Evolutionary conservation across 2,888 invertebrate species (phyloP), one percentile per base, ranked within the genome.

Genomic region (Nemurella pictetii): DNA sequence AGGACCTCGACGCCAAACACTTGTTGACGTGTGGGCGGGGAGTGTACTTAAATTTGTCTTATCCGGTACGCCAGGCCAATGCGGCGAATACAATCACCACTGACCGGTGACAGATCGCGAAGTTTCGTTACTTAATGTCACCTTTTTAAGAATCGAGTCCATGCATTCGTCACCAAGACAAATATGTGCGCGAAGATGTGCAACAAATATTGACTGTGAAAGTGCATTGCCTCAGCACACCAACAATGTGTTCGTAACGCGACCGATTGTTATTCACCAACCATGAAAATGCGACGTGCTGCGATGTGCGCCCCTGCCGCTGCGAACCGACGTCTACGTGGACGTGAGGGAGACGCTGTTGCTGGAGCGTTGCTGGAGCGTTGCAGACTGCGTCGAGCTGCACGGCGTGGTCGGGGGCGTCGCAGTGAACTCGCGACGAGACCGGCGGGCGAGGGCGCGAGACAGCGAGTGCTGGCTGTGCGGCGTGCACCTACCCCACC

Each of bases 401-500:
- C 77, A 55, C 55, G 55, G 55, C 9, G 15, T 20, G 32, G 55
- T 55, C 74, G 12, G 75, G 74, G 28, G n/a, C 77, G 83, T 27
- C 30, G 74, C 82, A 72, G 82, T 74, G 73, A 5, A 35, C 15
- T 20, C 26, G 35, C 30, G 29, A 28, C 25, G 25, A 1, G 75
- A 77, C 74, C 20, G 74, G 72, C 72, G 29, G 28, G 30, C 28
- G n/a, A 72, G 30, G 26, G 75, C 9, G 75, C 72, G 55, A n/a
- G n/a, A n/a, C n/a, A n/a, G n/a, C n/a, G n/a, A n/a, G 36, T 28
- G 36, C 83, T 25, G 32, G 84, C 27, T 5, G 77, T 77, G 73
- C 25, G 28, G 27, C 83, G 28, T 29, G 84, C 80, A 55, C 84
- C 84, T 55, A 80, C 29, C 29, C 84, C 55, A 78, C 73, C 83